These are phyloP conservation scores for Drosophila parvula DNA, from an alignment of 1,140 invertebrate species.

Conservation along the genomic window DNA sequence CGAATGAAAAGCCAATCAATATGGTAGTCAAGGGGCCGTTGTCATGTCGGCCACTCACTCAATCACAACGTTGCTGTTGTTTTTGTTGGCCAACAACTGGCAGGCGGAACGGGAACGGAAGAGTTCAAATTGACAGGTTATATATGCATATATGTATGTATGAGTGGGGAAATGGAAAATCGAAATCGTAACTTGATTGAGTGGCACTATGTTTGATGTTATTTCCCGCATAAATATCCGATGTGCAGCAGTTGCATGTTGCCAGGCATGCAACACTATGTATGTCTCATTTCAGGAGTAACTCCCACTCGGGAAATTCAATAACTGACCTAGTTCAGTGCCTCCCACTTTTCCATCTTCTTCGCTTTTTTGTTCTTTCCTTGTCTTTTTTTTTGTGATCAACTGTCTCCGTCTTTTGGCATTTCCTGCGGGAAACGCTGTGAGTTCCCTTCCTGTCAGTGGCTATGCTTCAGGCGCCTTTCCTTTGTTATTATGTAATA, in stretches of 20 bases:
- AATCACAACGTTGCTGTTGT: conserved; percentile 27
- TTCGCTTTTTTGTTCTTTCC: background rate
- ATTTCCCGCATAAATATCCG: conserved; percentile 28
- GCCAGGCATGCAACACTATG: conserved; percentile 21
- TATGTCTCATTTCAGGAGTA: conserved; percentile 19
- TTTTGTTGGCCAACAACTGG: conserved; percentile 36
- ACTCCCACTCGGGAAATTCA: conserved; percentile 65
- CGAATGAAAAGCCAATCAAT: conserved; percentile 67
- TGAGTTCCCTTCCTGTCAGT: conserved; percentile 4
- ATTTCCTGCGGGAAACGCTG: conserved; percentile 58
- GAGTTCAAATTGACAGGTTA: conserved; percentile 32
- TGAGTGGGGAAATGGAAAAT: conserved; percentile 14
- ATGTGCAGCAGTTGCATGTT: conserved; percentile 40
- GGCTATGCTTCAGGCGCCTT: conserved; percentile 27
- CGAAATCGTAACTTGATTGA: conserved; percentile 16
- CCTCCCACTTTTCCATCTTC: conserved; percentile 3
- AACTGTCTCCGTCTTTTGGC: conserved; percentile 48
- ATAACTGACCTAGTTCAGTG: conserved; percentile 82
- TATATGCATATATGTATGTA: background rate
- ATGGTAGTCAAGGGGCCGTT: conserved; percentile 64
- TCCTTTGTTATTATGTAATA: conserved; percentile 53
- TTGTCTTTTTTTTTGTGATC: conserved; percentile 14
- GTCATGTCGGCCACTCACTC: conserved; percentile 60
- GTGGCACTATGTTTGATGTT: conserved; percentile 18
- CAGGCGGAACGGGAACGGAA: conserved; percentile 21